Conservation (phyloP, 2,888 invertebrate species). For the Plusia festucae region DNA sequence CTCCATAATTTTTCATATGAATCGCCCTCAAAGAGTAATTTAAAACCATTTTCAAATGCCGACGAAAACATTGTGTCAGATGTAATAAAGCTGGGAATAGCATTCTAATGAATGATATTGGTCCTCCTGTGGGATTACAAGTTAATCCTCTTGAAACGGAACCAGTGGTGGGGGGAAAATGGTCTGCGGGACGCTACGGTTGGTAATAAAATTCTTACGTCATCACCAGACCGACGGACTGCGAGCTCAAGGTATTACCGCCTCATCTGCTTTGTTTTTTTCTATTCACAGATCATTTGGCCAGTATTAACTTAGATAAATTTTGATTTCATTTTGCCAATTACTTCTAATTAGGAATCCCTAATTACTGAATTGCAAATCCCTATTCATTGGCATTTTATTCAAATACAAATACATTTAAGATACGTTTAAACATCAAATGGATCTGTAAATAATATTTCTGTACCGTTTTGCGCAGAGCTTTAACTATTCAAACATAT, state of each 20-base stretch:
- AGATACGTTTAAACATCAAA: not conserved
- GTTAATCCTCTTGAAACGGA: conserved; percentile 86
- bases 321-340: conserved; percentile 49
- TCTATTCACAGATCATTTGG: conserved; percentile 68
- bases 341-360: conserved; percentile 50
- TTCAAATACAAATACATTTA: not conserved
- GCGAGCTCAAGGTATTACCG: conserved; percentile 74
- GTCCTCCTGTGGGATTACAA: conserved; percentile 86
- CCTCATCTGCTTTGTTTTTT: conserved; percentile 73
- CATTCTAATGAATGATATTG: conserved; percentile 87
- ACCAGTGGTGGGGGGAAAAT: conserved; percentile 62
- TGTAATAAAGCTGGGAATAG: conserved; percentile 83
- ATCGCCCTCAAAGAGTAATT: conserved; percentile 74
- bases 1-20: conserved; percentile 60
- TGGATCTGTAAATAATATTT: not conserved
- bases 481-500: conserved; percentile 22
- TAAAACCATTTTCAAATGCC: conserved; percentile 74
- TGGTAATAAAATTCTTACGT: conserved; percentile 86
- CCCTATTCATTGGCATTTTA: not conserved
- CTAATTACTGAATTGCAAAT: conserved; percentile 35
- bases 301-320: conserved; percentile 58
- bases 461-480: not conserved
- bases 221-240: conserved; percentile 73
- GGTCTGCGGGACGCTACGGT: conserved; percentile 59
- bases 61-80: conserved; percentile 71